Percentiles rank a stretch among this genome's conserved stretches.
Conservation (phyloP, 1,140 invertebrate species). For the Wiebesia pumilae region DNA sequence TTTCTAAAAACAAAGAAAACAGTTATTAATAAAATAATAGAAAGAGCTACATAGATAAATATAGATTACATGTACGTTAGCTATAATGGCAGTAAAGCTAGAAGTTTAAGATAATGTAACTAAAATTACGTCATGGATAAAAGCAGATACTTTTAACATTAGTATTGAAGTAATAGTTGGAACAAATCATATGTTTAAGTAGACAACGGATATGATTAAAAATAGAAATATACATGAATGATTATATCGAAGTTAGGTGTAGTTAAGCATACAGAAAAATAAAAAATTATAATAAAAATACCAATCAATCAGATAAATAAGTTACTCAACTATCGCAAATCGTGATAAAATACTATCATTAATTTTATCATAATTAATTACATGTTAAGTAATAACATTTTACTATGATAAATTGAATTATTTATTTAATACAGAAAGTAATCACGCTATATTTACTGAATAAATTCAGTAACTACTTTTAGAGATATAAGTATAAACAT, state of each 20-base stretch:
- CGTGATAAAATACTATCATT: neutral
- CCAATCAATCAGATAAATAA: neutral
- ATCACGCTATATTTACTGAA: no score
- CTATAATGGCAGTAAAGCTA: neutral
- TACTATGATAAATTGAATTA: neutral
- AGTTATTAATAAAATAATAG: slow-evolving; percentile 20
- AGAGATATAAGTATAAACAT: no score
- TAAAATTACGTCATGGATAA: neutral
- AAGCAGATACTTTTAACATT: neutral
- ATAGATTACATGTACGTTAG: neutral
- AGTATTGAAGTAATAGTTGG: neutral
- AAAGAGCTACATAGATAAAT: neutral
- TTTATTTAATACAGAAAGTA: no score
- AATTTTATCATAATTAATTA: neutral
- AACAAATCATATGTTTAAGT: neutral
- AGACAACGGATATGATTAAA: neutral
- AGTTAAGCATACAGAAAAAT: neutral
- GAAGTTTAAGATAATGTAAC: neutral
- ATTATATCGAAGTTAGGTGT: neutral
- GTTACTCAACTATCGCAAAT: neutral
- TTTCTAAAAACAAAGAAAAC: neutral
- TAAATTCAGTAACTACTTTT: no score
- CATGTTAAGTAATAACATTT: neutral
- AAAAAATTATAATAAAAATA: neutral
- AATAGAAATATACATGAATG: neutral